Percentiles rank a stretch among this genome's conserved stretches.
Evolutionary conservation across 2,113 vertebrate genomes (phyloP).

Genomic region (Aptenodytes patagonicus): DNA sequence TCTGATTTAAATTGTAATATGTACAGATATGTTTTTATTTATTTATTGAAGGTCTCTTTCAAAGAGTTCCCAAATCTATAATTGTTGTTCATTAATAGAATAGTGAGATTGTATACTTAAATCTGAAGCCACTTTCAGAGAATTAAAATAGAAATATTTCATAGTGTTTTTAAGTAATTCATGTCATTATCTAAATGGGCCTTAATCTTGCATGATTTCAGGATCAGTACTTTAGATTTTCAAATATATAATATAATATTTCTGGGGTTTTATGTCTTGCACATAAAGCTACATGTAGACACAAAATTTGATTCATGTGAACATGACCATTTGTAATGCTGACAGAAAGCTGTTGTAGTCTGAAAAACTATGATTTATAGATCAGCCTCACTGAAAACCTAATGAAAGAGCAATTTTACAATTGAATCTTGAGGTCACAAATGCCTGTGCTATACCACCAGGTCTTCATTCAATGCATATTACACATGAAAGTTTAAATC

Average conservation of each 20-base stretch:
- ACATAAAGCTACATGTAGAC: background rate
- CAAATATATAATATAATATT: background rate
- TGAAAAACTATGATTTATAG: background rate
- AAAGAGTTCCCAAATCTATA: background rate
- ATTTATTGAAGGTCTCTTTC: background rate
- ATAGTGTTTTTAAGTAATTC: background rate
- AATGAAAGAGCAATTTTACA: background rate
- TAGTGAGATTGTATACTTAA: background rate
- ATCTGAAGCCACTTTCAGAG: background rate
- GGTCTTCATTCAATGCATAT: background rate
- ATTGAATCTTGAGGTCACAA: background rate
- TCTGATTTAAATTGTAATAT: background rate
- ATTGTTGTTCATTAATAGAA: background rate
- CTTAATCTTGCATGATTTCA: background rate
- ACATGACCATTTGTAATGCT: background rate
- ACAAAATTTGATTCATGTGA: background rate
- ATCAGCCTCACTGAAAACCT: background rate
- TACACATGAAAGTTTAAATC: background rate
- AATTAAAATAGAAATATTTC: background rate
- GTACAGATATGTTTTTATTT: background rate
- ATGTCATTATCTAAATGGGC: background rate
- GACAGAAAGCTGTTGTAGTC: background rate
- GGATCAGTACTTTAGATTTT: background rate
- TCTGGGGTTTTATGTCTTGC: background rate
- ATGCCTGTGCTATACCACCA: background rate